These are phyloP conservation scores for Drosophila parabipectinata DNA, from an alignment of 1,140 invertebrate genomes.

Conservation along the genomic window DNA sequence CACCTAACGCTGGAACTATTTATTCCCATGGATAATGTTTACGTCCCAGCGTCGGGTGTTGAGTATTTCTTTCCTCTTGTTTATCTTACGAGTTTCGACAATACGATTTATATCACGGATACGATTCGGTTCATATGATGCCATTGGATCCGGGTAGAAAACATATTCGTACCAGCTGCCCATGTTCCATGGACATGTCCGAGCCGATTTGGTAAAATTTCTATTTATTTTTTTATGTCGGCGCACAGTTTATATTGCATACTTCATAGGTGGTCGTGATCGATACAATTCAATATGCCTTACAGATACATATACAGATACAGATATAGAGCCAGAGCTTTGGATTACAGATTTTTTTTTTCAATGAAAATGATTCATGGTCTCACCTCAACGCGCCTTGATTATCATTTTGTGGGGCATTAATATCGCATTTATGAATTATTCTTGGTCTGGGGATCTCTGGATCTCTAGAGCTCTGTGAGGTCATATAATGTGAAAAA, in stretches of 20 bases:
- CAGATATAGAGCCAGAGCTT: not conserved
- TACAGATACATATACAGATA: slow-evolving; percentile 14
- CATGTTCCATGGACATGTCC: slow-evolving; percentile 1
- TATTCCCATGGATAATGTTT: slow-evolving; percentile 33
- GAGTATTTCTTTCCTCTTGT: slow-evolving; percentile 44
- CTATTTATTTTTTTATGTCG: slow-evolving; percentile 74
- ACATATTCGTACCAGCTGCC: too few relatives aligned
- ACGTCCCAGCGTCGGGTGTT: slow-evolving; percentile 37
- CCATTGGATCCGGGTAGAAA: not conserved
- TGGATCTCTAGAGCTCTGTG: slow-evolving; percentile 3
- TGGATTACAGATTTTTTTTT: not conserved
- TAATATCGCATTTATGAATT: slow-evolving; percentile 47
- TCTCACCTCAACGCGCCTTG: slow-evolving; percentile 31
- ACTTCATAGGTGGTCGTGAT: slow-evolving; percentile 73
- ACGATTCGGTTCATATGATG: slow-evolving; percentile 1
- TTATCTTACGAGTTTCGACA: slow-evolving; percentile 70
- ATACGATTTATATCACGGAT: slow-evolving; percentile 68
- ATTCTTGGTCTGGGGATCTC: slow-evolving; percentile 1
- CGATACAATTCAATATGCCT: slow-evolving; percentile 46
- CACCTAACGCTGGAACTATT: slow-evolving; percentile 22
- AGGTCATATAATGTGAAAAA: slow-evolving; percentile 39
- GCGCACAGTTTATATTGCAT: slow-evolving; percentile 74
- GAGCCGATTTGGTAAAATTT: not conserved
- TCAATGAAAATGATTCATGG: slow-evolving; percentile 42
- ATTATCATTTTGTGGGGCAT: slow-evolving; percentile 54